These are phyloP conservation scores for Cheirogaleus major DNA, from an alignment of 2,797 vertebrate genomes.

Conservation along the genomic window DNA sequence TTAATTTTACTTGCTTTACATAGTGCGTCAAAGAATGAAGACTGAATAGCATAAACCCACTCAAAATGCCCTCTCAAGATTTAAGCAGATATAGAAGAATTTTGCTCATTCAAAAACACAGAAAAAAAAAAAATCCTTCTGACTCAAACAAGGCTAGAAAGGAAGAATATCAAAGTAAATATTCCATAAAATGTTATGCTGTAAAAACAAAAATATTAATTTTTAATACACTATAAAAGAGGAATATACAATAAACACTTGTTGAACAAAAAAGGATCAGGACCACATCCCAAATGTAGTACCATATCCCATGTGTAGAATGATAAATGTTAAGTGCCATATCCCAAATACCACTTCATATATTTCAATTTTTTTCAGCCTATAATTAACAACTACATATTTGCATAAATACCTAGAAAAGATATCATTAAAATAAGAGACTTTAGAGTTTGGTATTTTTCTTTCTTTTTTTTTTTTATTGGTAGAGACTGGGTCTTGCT, in stretches of 20 bases:
- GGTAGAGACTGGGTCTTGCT: not conserved
- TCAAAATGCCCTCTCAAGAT: conserved; percentile 41
- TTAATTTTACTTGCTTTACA: conserved; percentile 56
- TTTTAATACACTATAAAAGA: conserved; percentile 53
- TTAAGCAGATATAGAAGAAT: conserved; percentile 30
- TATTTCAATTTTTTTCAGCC: conserved; percentile 46
- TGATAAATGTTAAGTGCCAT: not conserved
- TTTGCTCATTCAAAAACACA: conserved; percentile 50
- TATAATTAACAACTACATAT: not conserved
- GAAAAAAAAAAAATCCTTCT: not conserved
- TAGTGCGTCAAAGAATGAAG: conserved; percentile 58
- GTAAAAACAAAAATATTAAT: conserved; percentile 44
- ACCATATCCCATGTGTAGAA: not conserved
- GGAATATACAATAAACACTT: conserved; percentile 33
- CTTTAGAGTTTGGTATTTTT: not conserved
- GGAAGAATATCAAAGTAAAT: conserved; percentile 48
- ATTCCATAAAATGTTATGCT: not conserved
- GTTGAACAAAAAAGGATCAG: conserved; percentile 30
- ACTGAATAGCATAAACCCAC: conserved; percentile 57
- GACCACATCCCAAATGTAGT: not conserved
- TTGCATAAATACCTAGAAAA: conserved; percentile 50
- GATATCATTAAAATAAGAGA: conserved; percentile 11
- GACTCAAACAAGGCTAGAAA: conserved; percentile 8
- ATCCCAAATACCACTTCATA: conserved; percentile 31
- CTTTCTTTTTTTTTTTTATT: not conserved